Conservation (phyloP, 2,113 vertebrate species). For the Chitala chitala region DNA sequence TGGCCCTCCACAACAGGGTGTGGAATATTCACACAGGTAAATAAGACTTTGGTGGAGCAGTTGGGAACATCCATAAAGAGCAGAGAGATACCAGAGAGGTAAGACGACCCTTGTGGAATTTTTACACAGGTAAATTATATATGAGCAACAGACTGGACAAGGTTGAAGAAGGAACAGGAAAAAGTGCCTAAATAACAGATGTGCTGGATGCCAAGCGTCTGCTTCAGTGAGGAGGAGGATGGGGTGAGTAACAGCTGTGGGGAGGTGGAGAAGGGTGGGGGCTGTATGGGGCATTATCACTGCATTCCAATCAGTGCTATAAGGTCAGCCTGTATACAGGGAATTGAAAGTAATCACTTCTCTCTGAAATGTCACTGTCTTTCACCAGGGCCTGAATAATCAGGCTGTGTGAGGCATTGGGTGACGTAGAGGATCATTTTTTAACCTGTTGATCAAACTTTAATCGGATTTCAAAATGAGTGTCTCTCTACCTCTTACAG, state of each 20-base stretch:
- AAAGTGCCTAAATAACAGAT: slow-evolving; percentile 7
- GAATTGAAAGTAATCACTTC: slow-evolving; percentile 30
- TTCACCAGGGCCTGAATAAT: slow-evolving; percentile 26
- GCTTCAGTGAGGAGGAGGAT: not conserved
- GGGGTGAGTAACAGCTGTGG: not conserved
- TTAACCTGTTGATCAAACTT: slow-evolving; percentile 19
- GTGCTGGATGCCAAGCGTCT: not conserved
- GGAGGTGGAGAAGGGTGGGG: slow-evolving; percentile 8
- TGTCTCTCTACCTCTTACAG: not conserved
- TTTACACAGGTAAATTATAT: slow-evolving; percentile 16
- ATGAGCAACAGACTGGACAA: not conserved
- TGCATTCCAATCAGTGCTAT: slow-evolving; percentile 31
- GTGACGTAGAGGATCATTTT: slow-evolving; percentile 14
- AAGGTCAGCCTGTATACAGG: slow-evolving; percentile 30
- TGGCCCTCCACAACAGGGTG: no score
- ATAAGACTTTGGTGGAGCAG: not conserved
- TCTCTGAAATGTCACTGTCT: slow-evolving; percentile 17
- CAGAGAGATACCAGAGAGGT: not conserved
- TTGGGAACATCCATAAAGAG: not conserved
- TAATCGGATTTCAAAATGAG: not conserved
- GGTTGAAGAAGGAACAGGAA: slow-evolving; percentile 4
- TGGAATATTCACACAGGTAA: no score
- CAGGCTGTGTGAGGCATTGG: slow-evolving; percentile 23
- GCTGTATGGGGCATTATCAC: not conserved
- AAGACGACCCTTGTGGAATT: not conserved